These are phyloP conservation scores for Himantopus leucocephalus DNA, from an alignment of 2,113 vertebrate species.

Conservation along the genomic window DNA sequence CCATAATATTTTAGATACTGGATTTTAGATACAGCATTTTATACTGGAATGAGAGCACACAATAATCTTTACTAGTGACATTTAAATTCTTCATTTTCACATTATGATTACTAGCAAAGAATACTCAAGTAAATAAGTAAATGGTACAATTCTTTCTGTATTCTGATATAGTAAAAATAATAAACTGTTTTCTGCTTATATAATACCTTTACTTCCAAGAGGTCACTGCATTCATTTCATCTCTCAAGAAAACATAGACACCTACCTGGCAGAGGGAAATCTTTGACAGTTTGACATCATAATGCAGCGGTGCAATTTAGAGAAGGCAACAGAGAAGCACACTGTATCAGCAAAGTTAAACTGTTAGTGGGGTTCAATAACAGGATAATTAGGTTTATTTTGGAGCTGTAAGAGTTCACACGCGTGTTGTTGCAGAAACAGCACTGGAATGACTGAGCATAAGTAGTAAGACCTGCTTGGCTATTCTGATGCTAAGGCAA, in stretches of 20 bases:
- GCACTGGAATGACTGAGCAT: background rate
- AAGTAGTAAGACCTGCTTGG: background rate
- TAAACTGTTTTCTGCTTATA: background rate
- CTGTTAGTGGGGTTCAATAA: background rate
- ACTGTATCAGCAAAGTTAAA: background rate
- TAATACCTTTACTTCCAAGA: background rate
- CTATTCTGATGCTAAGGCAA: background rate
- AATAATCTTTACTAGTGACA: background rate
- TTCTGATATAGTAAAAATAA: background rate
- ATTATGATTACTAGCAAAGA: background rate
- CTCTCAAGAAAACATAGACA: background rate
- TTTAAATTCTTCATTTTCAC: background rate
- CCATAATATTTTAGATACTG: background rate
- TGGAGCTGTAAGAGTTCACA: background rate
- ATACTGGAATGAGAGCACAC: background rate
- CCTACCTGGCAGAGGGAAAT: background rate
- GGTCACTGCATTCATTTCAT: background rate
- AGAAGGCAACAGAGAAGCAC: background rate
- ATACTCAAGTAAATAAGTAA: background rate
- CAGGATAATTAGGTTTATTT: background rate
- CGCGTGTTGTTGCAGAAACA: fast-evolving
- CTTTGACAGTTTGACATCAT: background rate
- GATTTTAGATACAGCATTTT: background rate
- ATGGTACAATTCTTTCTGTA: background rate
- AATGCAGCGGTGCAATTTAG: background rate